Conservation (phyloP, 2,888 invertebrate genomes). For the Callyntrura sp. region DNA sequence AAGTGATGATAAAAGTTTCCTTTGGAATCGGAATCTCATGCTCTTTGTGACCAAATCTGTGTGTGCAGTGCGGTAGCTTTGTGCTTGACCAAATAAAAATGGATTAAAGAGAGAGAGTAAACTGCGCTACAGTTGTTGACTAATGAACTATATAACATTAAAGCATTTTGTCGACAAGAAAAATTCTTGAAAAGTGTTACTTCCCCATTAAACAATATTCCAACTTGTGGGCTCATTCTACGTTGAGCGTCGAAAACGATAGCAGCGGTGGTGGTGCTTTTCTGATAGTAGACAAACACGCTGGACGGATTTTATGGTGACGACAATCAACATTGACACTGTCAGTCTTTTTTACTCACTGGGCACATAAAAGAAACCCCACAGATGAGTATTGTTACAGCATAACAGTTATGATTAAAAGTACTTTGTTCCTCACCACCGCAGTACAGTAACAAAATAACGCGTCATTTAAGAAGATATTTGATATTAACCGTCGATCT, state of each 20-base stretch:
- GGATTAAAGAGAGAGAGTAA: neutral
- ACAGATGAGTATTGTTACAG: neutral
- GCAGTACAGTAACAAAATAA: neutral
- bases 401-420: neutral
- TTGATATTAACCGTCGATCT: constrained; percentile 21
- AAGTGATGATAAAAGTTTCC: neutral
- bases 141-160: too few relatives aligned
- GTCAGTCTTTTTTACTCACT: neutral
- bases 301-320: too few relatives aligned
- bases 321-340: neutral
- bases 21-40: neutral
- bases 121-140: too few relatives aligned
- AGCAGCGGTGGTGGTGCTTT: too few relatives aligned
- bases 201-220: neutral
- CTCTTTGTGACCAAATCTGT: neutral
- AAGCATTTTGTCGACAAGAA: neutral
- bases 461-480: constrained; percentile 4
- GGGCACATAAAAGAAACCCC: too few relatives aligned
- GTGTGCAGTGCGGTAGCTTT: neutral
- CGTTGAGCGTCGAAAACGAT: too few relatives aligned
- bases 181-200: neutral
- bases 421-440: neutral
- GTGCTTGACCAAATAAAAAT: neutral
- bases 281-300: too few relatives aligned
- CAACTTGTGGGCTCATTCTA: too few relatives aligned